These are phyloP conservation scores for Psilopogon haemacephalus DNA, from an alignment of 2,113 vertebrate genomes.

Conservation along the genomic window DNA sequence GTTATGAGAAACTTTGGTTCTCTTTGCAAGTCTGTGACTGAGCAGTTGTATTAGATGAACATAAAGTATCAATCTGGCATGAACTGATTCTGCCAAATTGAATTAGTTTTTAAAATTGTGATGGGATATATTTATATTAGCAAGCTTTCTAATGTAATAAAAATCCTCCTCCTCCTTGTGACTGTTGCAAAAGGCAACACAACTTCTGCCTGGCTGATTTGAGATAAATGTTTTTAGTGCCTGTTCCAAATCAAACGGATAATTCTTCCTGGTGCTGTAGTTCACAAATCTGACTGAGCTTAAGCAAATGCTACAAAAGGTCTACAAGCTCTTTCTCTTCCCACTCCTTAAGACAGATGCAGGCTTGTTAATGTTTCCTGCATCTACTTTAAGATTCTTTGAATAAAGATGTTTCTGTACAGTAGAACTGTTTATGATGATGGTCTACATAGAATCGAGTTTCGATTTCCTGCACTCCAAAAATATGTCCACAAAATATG, in stretches of 20 bases:
- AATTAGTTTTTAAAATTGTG: background rate
- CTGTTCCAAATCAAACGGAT: background rate
- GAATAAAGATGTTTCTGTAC: slow-evolving; percentile 16
- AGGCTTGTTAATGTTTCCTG: background rate
- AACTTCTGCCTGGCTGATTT: background rate
- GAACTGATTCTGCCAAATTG: slow-evolving; percentile 17
- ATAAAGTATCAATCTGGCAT: background rate
- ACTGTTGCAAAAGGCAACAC: background rate
- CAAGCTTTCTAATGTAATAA: background rate
- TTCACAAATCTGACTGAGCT: background rate
- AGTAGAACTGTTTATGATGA: slow-evolving; percentile 28
- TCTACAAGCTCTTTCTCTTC: background rate
- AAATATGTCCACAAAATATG: slow-evolving; percentile 46
- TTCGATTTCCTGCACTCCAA: slow-evolving; percentile 47
- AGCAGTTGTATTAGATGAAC: background rate
- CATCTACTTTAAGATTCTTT: background rate
- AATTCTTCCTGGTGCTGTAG: background rate
- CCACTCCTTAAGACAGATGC: background rate
- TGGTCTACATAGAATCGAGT: slow-evolving; percentile 1
- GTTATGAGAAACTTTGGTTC: background rate
- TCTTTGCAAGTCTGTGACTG: background rate
- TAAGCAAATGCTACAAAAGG: background rate
- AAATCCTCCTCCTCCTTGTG: background rate
- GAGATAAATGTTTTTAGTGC: background rate
- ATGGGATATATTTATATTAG: background rate